Evolutionary conservation across 2,797 vertebrate genomes (phyloP), one percentile per base, ranked within the genome.

Genomic region (Gymnothorax reevesii): DNA sequence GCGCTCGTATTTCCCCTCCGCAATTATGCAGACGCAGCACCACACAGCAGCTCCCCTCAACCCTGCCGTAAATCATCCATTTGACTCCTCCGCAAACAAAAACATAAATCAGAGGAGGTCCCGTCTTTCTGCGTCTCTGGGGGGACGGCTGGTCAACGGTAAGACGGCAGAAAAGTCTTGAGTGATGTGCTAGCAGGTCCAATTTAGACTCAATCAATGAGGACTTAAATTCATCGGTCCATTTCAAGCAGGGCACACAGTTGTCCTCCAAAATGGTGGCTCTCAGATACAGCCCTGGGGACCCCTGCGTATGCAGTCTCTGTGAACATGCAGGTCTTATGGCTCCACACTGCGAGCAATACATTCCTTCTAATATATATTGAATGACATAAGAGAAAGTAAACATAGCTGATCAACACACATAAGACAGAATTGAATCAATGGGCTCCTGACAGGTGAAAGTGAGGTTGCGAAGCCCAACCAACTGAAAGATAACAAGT

Each of bases 81-180:
- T 82, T 82, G 17, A 82, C 33, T 59, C 55, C 55, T 82, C 59
- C 80, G 27, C 25, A 82, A 59, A 82, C 80, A 27, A 82, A 82
- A 57, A 79, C 52, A 54, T 79, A 54, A 54, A 79, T 79, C 75
- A 79, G 20, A 54, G 52, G 33, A 54, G 9, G 55, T 27, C 57
- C 25, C 12, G 55, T 57, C n/a, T 25, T 57, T 64, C 13, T 4
- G 55, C 22, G n/a, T 8, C 3, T 9, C 42, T 82, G 55, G 79
- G n/a, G 57, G 57, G n/a, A 5, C 33, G 8, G n/a, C 7, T 12
- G 25, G 80, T 82, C 57, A 82, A 15, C 54, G 10, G 13, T 13
- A 25, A 3, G 80, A 25, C 57, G 4, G 75, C 75, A 7, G 49
- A 1, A 54, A 54, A 54, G 8, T 5, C 17, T 10, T 17, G 10